Evolutionary conservation across 2,113 vertebrate species (phyloP).

Genomic region (Terrapene triunguis): DNA sequence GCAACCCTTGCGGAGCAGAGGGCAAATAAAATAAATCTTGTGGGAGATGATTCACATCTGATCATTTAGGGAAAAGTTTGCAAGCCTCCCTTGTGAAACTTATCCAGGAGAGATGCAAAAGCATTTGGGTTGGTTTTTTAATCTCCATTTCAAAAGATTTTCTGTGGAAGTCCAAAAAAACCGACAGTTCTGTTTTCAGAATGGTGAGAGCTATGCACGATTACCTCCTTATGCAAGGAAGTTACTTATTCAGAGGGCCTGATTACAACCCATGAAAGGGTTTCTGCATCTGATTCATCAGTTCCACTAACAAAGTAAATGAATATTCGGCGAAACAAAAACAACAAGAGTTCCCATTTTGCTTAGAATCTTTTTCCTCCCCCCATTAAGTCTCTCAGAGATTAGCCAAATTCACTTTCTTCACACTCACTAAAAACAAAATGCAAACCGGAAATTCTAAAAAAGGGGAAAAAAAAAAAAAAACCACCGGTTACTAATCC

Average conservation of each 20-base stretch:
- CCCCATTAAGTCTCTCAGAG: neutral
- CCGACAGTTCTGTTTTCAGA: neutral
- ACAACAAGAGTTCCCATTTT: neutral
- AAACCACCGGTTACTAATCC: neutral
- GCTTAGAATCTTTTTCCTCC: neutral
- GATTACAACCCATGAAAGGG: constrained; percentile 47
- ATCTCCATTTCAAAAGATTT: neutral
- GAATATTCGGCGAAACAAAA: constrained; percentile 9
- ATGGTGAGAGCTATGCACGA: neutral
- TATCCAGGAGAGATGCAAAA: neutral
- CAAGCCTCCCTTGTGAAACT: neutral
- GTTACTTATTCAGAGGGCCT: constrained; percentile 23
- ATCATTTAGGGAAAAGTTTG: neutral
- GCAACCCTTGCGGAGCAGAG: neutral
- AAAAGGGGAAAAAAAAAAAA: too few relatives aligned
- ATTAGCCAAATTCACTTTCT: neutral
- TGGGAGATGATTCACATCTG: neutral
- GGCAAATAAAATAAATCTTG: neutral
- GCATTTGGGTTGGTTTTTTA: neutral
- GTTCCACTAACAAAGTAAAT: constrained; percentile 38
- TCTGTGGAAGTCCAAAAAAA: neutral
- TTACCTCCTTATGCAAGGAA: neutral
- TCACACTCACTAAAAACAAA: neutral
- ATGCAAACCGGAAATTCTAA: neutral
- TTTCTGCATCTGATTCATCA: constrained; percentile 52